phyloP scores from a whole-genome alignment of 1,140 invertebrate species.

The Olivierus martensii region DNA sequence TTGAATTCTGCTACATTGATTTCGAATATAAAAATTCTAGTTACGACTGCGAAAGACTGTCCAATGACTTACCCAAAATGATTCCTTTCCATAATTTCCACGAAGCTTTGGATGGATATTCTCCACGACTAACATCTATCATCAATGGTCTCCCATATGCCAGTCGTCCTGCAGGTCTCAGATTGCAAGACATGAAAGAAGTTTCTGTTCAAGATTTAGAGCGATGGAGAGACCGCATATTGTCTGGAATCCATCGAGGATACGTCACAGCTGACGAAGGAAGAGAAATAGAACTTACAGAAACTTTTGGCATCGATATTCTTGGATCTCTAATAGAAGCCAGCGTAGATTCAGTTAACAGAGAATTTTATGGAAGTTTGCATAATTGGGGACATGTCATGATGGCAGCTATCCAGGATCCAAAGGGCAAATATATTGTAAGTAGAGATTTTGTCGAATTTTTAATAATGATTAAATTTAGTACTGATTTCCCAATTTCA shows the following conservation, averaged over 20 bases:
- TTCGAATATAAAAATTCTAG: neutral
- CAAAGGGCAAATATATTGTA: slow-evolving; percentile 8
- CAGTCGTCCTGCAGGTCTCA: slow-evolving; percentile 37
- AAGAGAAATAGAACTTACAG: slow-evolving; percentile 12
- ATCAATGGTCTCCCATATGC: slow-evolving; percentile 48
- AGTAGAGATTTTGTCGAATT: neutral
- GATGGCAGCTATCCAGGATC: slow-evolving; percentile 20
- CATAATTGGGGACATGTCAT: slow-evolving; percentile 43
- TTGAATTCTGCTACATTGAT: too few species aligned
- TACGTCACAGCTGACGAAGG: slow-evolving; percentile 34
- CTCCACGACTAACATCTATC: slow-evolving; percentile 39
- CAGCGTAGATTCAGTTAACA: slow-evolving; percentile 50
- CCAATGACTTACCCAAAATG: slow-evolving; percentile 33
- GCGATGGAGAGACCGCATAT: slow-evolving; percentile 53
- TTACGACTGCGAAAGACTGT: slow-evolving; percentile 36
- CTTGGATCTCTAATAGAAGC: slow-evolving; percentile 65
- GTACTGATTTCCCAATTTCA: slow-evolving; percentile 1
- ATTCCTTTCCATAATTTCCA: slow-evolving; percentile 30
- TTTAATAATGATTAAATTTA: too few species aligned
- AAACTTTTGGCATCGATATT: slow-evolving; percentile 56
- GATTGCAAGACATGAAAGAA: slow-evolving; percentile 30
- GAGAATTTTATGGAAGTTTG: slow-evolving; percentile 48
- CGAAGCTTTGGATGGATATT: slow-evolving; percentile 39
- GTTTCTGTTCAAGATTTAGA: slow-evolving; percentile 8
- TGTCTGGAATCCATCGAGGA: slow-evolving; percentile 54